Conservation (phyloP, 2,113 vertebrate species). For the Semnopithecus entellus region DNA sequence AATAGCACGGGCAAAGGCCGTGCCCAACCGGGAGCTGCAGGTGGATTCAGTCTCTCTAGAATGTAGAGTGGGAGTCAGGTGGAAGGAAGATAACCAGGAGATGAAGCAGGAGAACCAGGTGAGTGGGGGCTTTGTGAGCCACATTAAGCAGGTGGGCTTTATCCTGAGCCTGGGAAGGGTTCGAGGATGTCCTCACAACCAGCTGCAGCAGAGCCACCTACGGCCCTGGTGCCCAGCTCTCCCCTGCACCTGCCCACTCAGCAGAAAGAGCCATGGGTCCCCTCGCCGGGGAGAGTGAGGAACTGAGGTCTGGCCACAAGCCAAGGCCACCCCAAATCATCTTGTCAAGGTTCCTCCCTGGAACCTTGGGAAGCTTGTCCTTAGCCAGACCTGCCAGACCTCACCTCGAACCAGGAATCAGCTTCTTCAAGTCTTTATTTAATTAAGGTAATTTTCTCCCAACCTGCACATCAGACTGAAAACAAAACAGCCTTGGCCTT, state of each 20-base stretch:
- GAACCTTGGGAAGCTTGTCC: background rate
- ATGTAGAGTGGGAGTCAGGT: background rate
- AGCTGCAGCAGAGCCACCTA: background rate
- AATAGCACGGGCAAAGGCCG: background rate
- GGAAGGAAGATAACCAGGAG: background rate
- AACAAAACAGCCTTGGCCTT: conserved; percentile 21
- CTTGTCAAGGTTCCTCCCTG: background rate
- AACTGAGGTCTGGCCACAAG: background rate
- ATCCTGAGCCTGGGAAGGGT: background rate
- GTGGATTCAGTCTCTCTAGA: background rate
- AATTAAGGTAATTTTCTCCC: conserved; percentile 44
- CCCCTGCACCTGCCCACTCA: background rate
- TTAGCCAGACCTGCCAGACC: background rate
- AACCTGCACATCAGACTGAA: conserved; percentile 7
- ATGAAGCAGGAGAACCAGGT: background rate
- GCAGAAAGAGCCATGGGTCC: background rate
- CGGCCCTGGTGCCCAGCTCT: background rate
- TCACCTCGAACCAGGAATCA: background rate
- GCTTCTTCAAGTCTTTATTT: conserved; percentile 10
- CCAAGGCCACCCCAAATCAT: background rate
- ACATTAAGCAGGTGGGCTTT: background rate
- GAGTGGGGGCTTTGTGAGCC: background rate
- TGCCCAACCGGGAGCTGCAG: background rate
- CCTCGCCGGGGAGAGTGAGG: background rate
- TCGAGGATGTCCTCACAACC: background rate